phyloP scores from a whole-genome alignment of 1,140 invertebrate genomes.

The Penaeus indicus region DNA sequence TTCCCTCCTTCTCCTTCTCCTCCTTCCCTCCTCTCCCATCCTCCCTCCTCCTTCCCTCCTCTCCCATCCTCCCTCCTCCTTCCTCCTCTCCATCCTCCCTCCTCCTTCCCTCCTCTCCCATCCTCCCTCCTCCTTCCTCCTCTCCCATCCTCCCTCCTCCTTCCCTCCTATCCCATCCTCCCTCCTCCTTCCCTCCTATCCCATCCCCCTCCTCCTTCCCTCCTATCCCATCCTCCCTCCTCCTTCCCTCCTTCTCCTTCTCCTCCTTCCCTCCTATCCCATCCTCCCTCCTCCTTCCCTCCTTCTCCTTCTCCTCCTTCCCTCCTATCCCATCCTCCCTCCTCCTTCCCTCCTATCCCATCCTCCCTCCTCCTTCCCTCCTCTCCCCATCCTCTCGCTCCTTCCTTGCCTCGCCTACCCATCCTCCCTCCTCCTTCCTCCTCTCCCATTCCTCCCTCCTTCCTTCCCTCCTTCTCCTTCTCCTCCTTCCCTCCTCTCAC shows the following conservation, averaged over 20 bases:
- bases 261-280: too few relatives aligned
- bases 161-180: conserved; percentile 80
- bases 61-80: background rate
- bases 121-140: conserved; percentile 39
- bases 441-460: background rate
- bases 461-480: background rate
- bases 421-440: background rate
- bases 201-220: too few relatives aligned
- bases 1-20: background rate
- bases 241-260: too few relatives aligned
- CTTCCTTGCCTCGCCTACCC: background rate
- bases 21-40: background rate
- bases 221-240: too few relatives aligned
- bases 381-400: background rate
- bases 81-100: too few relatives aligned
- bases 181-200: too few relatives aligned
- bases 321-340: too few relatives aligned
- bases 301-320: too few relatives aligned
- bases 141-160: conserved; percentile 64
- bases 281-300: too few relatives aligned
- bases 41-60: background rate
- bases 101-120: too few relatives aligned
- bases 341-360: background rate
- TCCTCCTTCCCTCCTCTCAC: background rate
- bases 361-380: background rate